Evolutionary conservation across 2,113 vertebrate species (phyloP).

Genomic region (Mormyrus lacerda): DNA sequence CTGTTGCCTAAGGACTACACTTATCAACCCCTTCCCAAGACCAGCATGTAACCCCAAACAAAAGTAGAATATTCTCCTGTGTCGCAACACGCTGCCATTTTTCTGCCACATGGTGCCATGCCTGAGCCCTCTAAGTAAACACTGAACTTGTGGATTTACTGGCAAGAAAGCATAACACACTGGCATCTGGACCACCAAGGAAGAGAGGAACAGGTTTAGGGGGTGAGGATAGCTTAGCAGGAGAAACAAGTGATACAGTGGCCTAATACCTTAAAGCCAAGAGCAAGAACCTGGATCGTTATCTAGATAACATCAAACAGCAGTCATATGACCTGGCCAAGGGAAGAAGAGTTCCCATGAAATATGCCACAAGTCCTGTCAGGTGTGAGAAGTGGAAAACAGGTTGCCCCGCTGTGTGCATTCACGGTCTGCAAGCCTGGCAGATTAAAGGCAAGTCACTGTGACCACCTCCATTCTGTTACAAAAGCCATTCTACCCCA

Average conservation of each 20-base stretch:
- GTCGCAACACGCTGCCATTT: neutral
- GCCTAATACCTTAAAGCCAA: slow-evolving; percentile 10
- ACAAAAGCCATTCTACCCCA: neutral
- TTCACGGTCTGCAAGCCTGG: neutral
- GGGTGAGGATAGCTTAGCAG: neutral
- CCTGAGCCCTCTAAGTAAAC: neutral
- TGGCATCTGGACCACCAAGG: neutral
- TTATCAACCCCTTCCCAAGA: neutral
- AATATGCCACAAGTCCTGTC: neutral
- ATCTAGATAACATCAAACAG: neutral
- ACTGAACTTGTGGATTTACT: neutral
- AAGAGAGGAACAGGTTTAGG: neutral
- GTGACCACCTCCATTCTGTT: neutral
- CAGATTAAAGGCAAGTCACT: neutral
- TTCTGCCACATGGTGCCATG: neutral
- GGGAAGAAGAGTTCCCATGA: neutral
- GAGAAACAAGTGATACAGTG: neutral
- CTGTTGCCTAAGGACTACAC: neutral
- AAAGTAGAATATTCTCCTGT: neutral
- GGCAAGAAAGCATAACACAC: neutral
- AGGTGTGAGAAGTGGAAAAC: neutral
- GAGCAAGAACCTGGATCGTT: neutral
- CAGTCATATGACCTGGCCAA: neutral
- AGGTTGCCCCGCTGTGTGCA: neutral
- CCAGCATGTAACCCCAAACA: neutral